These are phyloP conservation scores for Hesperophylax magnus DNA, from an alignment of 1,140 invertebrate genomes.

Conservation along the genomic window DNA sequence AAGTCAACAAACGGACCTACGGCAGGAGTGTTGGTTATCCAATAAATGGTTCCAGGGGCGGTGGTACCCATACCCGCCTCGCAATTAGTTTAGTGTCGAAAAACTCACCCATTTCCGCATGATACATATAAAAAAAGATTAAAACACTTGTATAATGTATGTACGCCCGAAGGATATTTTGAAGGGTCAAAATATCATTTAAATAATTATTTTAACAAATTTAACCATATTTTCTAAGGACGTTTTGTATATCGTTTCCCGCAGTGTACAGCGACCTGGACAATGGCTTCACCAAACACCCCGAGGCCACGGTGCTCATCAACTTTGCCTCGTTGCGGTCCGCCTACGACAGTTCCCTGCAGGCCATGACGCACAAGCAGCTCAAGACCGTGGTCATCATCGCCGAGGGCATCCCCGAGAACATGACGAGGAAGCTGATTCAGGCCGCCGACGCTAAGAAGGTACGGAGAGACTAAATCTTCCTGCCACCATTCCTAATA, in stretches of 20 bases:
- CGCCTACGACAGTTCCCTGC: conserved; percentile 97
- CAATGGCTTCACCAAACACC: conserved; percentile 96
- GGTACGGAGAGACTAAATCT: conserved; percentile 66
- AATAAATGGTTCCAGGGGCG: too few species aligned
- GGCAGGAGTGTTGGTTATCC: too few species aligned
- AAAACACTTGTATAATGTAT: too few species aligned
- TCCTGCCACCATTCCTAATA: too few species aligned
- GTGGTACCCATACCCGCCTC: too few species aligned
- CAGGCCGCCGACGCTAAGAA: conserved; percentile 79
- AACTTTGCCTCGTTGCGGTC: conserved; percentile 98
- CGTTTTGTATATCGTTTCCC: too few species aligned
- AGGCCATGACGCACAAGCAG: conserved; percentile 93
- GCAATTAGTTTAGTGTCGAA: too few species aligned
- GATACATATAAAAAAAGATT: too few species aligned
- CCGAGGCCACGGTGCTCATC: conserved; percentile 95
- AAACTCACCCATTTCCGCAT: too few species aligned
- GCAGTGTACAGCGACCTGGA: conserved; percentile 97
- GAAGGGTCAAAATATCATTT: too few species aligned
- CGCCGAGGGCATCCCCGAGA: conserved; percentile 98
- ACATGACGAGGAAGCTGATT: conserved; percentile 96
- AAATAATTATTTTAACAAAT: not conserved
- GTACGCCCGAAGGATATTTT: too few species aligned
- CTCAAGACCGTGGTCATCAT: conserved; percentile 98
- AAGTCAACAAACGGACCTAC: too few species aligned
- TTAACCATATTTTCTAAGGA: conserved; percentile 60